phyloP scores from a whole-genome alignment of 2,888 invertebrate species.

The Dilophus febrilis region DNA sequence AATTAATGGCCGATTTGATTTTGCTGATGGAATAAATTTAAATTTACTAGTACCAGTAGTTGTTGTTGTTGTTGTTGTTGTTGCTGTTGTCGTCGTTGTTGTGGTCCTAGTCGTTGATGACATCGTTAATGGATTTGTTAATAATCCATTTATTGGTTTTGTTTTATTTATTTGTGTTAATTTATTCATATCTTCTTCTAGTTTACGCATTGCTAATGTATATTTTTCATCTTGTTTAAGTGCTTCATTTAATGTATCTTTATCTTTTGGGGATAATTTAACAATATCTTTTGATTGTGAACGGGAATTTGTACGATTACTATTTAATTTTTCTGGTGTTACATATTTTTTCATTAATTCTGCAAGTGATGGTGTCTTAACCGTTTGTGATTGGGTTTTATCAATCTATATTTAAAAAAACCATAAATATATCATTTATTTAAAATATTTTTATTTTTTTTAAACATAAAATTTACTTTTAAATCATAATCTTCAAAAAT shows the following conservation, averaged over 20 bases:
- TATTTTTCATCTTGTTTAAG: slow-evolving; percentile 18
- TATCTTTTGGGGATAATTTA: neutral
- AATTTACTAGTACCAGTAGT: neutral
- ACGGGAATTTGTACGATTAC: too few relatives aligned
- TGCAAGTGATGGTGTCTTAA: neutral
- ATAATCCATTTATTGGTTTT: neutral
- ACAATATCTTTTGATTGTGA: neutral
- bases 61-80: neutral
- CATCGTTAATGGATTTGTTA: neutral
- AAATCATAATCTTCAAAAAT: neutral
- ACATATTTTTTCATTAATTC: neutral
- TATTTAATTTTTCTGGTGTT: neutral
- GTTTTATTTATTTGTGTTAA: slow-evolving; percentile 4
- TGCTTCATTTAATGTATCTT: slow-evolving; percentile 17
- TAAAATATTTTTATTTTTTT: too few relatives aligned
- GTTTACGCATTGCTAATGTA: slow-evolving; percentile 17
- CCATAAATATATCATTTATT: too few relatives aligned
- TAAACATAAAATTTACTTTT: neutral
- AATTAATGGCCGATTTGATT: too few relatives aligned
- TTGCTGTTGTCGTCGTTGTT: neutral
- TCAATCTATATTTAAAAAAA: too few relatives aligned
- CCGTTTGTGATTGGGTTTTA: neutral
- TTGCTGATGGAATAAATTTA: too few relatives aligned
- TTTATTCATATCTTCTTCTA: slow-evolving; percentile 20
- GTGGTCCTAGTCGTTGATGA: neutral